Conservation (phyloP, 2,797 vertebrate genomes). For the Syngnathus rostellatus region DNA sequence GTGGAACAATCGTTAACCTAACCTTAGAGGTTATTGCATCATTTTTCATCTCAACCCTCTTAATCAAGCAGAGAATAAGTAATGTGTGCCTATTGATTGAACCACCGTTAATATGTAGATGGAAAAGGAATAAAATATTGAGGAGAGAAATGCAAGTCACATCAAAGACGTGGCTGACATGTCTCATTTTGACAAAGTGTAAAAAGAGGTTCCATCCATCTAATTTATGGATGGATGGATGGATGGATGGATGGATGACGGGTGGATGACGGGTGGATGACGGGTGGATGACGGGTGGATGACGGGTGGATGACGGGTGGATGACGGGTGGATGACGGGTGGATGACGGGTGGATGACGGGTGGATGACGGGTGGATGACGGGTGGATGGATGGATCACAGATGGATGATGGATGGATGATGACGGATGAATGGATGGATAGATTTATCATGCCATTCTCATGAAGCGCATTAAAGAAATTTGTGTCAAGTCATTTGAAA, state of each 20-base stretch:
- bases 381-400: no score
- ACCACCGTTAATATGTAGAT: not conserved
- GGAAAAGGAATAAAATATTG: not conserved
- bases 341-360: no score
- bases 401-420: no score
- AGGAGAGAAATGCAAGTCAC: not conserved
- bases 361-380: no score
- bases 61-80: constrained; percentile 2
- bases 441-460: not conserved
- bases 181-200: not conserved
- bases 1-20: not conserved
- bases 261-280: no score
- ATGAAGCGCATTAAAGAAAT: not conserved
- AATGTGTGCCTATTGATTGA: not conserved
- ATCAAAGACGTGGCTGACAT: not conserved
- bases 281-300: no score
- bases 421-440: no score
- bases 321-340: no score
- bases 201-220: not conserved
- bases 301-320: no score
- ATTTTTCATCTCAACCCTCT: constrained; percentile 20
- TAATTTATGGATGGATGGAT: not conserved
- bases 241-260: no score
- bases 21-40: constrained; percentile 3
- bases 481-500: not conserved